A percentile compares a stretch with the other conserved stretches of the same genome.
phyloP scores from a whole-genome alignment of 2,113 vertebrate species.

The Podiceps cristatus region DNA sequence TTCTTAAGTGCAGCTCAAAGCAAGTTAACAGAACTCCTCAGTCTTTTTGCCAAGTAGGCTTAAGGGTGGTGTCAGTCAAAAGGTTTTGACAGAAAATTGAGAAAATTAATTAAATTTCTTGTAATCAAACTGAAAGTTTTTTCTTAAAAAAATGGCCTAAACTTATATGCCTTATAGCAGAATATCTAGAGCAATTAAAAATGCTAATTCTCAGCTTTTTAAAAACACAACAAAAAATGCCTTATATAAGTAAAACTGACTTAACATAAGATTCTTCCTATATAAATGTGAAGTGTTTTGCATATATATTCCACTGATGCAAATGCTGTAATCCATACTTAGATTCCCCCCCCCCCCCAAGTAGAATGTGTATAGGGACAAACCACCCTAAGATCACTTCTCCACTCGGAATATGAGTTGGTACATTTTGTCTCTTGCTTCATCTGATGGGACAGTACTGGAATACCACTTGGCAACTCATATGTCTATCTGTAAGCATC shows the following conservation, averaged over 20 bases:
- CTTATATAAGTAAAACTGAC: neutral
- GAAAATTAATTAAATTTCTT: neutral
- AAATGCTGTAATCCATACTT: neutral
- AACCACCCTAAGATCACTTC: neutral
- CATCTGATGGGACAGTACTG: neutral
- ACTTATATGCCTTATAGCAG: neutral
- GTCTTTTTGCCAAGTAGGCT: neutral
- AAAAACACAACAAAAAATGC: neutral
- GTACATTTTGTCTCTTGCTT: neutral
- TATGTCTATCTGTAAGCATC: neutral
- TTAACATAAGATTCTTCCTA: neutral
- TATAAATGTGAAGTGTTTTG: neutral
- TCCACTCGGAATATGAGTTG: neutral
- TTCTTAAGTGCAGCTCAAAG: neutral
- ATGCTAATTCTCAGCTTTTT: neutral
- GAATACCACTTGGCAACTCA: neutral
- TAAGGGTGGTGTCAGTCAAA: neutral
- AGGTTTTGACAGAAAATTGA: neutral
- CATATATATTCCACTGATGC: neutral
- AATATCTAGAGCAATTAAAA: neutral
- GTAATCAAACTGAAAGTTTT: neutral
- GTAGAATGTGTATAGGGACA: neutral
- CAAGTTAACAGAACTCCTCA: neutral
- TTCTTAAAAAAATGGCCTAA: neutral
- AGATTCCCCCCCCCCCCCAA: too few relatives aligned